A percentile compares a stretch with the other conserved stretches of the same genome.
Conservation (phyloP, 1,140 invertebrate species). For the Heliconius himera region DNA sequence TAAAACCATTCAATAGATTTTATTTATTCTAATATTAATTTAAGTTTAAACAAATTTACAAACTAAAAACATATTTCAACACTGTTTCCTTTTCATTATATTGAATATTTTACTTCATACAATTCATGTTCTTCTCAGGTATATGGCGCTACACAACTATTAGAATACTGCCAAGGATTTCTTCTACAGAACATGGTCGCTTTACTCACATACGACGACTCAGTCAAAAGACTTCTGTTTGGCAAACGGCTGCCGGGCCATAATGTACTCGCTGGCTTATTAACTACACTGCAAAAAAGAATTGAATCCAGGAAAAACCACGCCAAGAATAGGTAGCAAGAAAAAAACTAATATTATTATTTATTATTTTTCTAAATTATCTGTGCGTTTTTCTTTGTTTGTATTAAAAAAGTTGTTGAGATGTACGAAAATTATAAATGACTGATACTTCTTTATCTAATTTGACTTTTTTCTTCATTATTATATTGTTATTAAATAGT, state of each 20-base stretch:
- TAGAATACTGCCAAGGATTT: conserved; percentile 95
- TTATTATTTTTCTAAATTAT: conserved; percentile 12
- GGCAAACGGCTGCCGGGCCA: conserved; percentile 95
- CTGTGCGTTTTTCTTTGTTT: background rate
- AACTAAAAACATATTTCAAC: no score
- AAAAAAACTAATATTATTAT: background rate
- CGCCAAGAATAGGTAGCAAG: conserved; percentile 66
- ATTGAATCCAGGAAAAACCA: conserved; percentile 85
- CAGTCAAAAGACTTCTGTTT: conserved; percentile 92
- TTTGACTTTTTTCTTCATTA: background rate
- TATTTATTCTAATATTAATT: no score
- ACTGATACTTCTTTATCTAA: background rate
- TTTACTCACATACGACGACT: conserved; percentile 94
- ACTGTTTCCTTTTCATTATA: no score
- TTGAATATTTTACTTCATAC: no score
- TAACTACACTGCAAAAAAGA: conserved; percentile 90
- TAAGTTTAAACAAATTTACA: no score
- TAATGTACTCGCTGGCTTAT: conserved; percentile 91
- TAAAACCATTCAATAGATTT: no score
- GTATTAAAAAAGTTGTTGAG: background rate
- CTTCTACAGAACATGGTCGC: conserved; percentile 96
- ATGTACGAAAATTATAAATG: background rate
- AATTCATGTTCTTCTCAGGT: conserved; percentile 82
- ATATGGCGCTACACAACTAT: conserved; percentile 91
- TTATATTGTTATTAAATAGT: background rate